Evolutionary conservation across 2,888 invertebrate genomes (phyloP).

Genomic region (Eupithecia subumbrata): DNA sequence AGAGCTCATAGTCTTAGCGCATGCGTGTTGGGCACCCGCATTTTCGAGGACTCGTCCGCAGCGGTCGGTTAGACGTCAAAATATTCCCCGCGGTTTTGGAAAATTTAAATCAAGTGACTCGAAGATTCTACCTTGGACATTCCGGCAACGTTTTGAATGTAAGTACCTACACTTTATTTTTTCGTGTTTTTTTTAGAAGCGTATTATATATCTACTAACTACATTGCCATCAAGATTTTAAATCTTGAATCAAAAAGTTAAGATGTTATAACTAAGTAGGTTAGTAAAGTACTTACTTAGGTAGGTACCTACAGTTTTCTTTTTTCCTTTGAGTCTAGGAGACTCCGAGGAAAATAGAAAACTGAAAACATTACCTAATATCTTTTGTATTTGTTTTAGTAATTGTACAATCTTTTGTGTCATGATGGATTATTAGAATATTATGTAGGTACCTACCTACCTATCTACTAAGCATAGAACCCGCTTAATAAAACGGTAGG

Average conservation of each 20-base stretch:
- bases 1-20: slow-evolving; percentile 28
- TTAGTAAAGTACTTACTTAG: too few relatives aligned
- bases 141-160: not conserved
- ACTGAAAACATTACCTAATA: too few relatives aligned
- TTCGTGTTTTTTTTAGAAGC: not conserved
- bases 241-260: not conserved
- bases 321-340: too few relatives aligned
- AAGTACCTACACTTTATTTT: not conserved
- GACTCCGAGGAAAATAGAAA: too few relatives aligned
- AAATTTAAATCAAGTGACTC: slow-evolving; percentile 18
- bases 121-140: not conserved
- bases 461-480: too few relatives aligned
- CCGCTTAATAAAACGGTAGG: too few relatives aligned
- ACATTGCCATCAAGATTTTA: not conserved
- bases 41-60: slow-evolving; percentile 33
- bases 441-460: too few relatives aligned
- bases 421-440: too few relatives aligned
- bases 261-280: too few relatives aligned
- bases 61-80: slow-evolving; percentile 21
- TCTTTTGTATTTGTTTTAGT: too few relatives aligned
- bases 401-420: too few relatives aligned
- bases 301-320: too few relatives aligned
- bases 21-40: slow-evolving; percentile 37
- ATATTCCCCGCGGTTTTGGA: slow-evolving; percentile 11
- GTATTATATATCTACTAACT: not conserved